Conservation (phyloP, 2,113 vertebrate genomes). For the Sebastes fasciatus region DNA sequence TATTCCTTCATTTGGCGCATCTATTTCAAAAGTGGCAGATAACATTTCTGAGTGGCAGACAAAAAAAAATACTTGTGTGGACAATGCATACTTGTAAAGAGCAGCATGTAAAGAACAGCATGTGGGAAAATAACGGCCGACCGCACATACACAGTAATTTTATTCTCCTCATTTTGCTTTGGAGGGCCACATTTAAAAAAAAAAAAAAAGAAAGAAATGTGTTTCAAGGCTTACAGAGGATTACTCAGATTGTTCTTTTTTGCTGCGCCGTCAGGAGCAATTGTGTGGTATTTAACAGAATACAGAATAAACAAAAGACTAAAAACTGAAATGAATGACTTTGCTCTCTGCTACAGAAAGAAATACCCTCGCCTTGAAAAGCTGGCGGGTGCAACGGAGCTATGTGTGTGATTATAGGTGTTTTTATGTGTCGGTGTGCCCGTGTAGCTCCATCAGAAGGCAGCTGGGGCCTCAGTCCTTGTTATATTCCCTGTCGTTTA, state of each 20-base stretch:
- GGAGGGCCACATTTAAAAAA: background rate
- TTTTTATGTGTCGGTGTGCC: conserved; percentile 39
- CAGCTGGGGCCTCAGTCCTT: conserved; percentile 64
- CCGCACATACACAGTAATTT: conserved; percentile 15
- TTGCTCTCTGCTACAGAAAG: conserved; percentile 10
- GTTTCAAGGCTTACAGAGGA: conserved; percentile 11
- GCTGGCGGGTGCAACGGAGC: conserved; percentile 12
- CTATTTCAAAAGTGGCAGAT: no score
- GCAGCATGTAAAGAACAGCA: conserved; percentile 39
- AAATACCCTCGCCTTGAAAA: conserved; percentile 39
- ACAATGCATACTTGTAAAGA: conserved; percentile 52
- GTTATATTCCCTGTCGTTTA: conserved; percentile 69
- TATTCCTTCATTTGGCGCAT: no score
- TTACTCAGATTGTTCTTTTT: conserved; percentile 29
- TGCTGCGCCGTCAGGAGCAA: background rate
- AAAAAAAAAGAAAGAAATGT: background rate
- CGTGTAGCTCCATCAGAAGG: conserved; percentile 27
- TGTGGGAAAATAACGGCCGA: conserved; percentile 33
- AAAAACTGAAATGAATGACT: conserved; percentile 39
- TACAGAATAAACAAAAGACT: conserved; percentile 11
- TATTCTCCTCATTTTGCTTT: conserved; percentile 14
- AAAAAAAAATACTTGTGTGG: background rate
- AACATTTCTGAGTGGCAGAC: no score
- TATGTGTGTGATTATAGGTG: conserved; percentile 46
- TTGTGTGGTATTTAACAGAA: conserved; percentile 31